Conservation (phyloP, 2,797 vertebrate genomes). For the Fringilla coelebs region DNA sequence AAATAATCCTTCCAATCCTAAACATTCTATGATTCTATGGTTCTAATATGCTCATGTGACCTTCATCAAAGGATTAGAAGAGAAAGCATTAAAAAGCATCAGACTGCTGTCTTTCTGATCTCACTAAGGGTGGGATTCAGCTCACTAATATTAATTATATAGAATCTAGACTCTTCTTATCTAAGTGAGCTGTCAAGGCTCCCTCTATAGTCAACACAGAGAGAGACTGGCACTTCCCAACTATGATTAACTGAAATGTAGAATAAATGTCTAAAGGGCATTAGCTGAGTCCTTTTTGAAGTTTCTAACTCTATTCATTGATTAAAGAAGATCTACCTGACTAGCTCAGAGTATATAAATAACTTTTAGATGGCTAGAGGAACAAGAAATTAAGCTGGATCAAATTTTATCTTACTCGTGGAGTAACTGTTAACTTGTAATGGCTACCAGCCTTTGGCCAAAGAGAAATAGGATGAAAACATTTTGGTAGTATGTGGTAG, state of each 20-base stretch:
- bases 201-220: constrained; percentile 33
- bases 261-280: neutral
- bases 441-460: neutral
- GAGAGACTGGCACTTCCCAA: neutral
- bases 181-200: constrained; percentile 23
- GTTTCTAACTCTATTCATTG: neutral
- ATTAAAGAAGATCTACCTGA: neutral
- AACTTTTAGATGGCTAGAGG: neutral
- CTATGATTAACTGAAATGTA: neutral
- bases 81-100: neutral
- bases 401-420: neutral
- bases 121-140: neutral
- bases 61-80: neutral
- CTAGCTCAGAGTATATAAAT: neutral
- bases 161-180: neutral
- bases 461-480: neutral
- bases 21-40: neutral
- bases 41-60: neutral
- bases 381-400: neutral
- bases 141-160: neutral
- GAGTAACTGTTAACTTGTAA: neutral
- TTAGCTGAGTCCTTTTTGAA: neutral
- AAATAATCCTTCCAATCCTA: neutral
- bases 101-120: neutral
- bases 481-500: neutral